phyloP scores from a whole-genome alignment of 1,140 invertebrate species.

The Drosophila bocki region DNA sequence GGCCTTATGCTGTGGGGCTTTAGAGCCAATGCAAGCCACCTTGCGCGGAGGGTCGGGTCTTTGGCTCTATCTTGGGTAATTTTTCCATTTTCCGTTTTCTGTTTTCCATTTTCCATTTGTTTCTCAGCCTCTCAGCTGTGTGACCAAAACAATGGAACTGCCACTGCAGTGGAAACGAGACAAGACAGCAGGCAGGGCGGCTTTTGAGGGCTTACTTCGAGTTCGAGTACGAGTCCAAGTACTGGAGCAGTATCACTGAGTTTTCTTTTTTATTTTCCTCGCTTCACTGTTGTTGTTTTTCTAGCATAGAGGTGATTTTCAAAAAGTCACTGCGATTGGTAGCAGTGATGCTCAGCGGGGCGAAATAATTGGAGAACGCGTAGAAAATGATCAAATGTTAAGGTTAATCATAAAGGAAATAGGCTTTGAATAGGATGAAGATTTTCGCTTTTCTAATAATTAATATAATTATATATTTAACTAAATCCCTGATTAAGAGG shows the following conservation, averaged over 20 bases:
- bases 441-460: constrained; percentile 10
- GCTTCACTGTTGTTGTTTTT: constrained; percentile 14
- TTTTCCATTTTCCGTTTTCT: constrained; percentile 57
- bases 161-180: constrained; percentile 18
- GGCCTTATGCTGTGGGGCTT: constrained; percentile 52
- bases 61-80: constrained; percentile 73
- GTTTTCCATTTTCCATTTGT: constrained; percentile 57
- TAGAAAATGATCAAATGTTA: constrained; percentile 2
- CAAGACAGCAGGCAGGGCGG: constrained; percentile 46
- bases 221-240: constrained; percentile 5
- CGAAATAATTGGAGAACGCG: constrained; percentile 3
- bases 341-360: constrained; percentile 57
- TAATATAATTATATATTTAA: not conserved
- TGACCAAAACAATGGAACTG: constrained; percentile 76
- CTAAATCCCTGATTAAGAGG: not conserved
- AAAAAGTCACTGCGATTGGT: constrained; percentile 40
- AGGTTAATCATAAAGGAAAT: constrained; percentile 12
- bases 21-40: constrained; percentile 49
- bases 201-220: constrained; percentile 58
- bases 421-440: not conserved
- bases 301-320: constrained; percentile 35
- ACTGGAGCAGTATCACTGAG: constrained; percentile 53
- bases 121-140: constrained; percentile 73
- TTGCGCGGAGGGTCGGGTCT: constrained; percentile 66
- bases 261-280: constrained; percentile 44